Base-by-base conservation (phyloP, 2,888 invertebrate genomes). In the Alviniconcha strummeri region DNA sequence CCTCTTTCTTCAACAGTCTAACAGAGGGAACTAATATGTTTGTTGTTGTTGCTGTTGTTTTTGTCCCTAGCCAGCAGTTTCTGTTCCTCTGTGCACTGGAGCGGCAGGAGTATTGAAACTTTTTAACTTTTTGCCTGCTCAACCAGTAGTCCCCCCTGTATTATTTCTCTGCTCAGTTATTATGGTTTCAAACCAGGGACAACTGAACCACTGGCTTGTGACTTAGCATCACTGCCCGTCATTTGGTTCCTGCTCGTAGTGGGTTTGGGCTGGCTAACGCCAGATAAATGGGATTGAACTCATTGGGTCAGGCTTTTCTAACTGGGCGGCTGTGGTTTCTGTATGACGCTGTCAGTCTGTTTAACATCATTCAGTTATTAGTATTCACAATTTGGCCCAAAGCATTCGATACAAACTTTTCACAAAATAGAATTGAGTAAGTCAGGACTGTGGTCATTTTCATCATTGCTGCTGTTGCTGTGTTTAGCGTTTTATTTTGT, bases 11-110 rank as follows among this genome's bases (percentile, higher is more conserved):
- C 9, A 60, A 60, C 8, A 60, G 3, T 56, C 17, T 81, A 77
- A 76, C 19, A 76, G 81, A 84, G 19, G 64, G 80, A 84, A 80
- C 80, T 84, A 75, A 82, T 60, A 72, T 52, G n/a, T 56, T 13
- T 19, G 17, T 72, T n/a, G 71, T 77, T 77, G 11, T 78, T 81
- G 76, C 2, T 71, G 55, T 80, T 80, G 54, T 80, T 64, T 80
- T 36, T 19, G 17, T 80, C 56, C 17, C 36, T 54, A 69, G 67
- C 52, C 64, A 67, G 17, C 56, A 8, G 13, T 79, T 17, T 19
- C 57, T 17, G 78, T 17, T 15, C 15, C 55, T 52, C 52, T 64
- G 54, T 17, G 52, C 64, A 80, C 54, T 17, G 55, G 69, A 15
- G 64, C 67, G 17, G 17, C 80, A 80, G 80, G 57, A 67, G 67